Base-by-base conservation (phyloP, 2,113 vertebrate genomes). In the Alethe castanea region DNA sequence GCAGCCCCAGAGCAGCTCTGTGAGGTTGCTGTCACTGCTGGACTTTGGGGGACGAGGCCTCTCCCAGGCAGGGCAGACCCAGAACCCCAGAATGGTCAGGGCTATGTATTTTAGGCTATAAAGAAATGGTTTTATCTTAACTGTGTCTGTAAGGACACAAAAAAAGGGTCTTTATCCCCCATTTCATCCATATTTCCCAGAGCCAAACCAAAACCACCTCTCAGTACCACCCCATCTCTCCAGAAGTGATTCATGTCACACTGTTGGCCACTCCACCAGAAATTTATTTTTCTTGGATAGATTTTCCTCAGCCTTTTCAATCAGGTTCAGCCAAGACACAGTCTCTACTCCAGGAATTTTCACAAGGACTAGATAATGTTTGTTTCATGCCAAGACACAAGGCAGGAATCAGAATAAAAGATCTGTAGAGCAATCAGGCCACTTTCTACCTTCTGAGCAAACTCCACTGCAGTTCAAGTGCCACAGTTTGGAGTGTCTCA, bases 321-420 rank as follows among this genome's bases (percentile, higher is more conserved):
- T 22, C 42, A 69, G 66, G 91, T 92, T 88, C 89, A 95, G 95
- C 85, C 92, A 91, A 91, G 89, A 81, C 60, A 92, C 26, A 56
- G 65, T 36, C 86, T 38, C 67, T 42, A 28, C 83, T 92, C 74
- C 44, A 74, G 88, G 77, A 44, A 86, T 84, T 91, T 35, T 54
- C 12, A 91, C 77, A 73, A 88, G 70, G 86, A 64, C 83, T 45
- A 81, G 86, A 91, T 81, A 81, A 66, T n/a, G 73, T 52, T 66
- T 52, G n/a, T 54, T 77, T 69, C 67, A 20, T 66, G 82, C 82
- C 85, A 92, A 86, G 76, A 73, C 56, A 85, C 59, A 24, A 74
- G 56, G 50, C 67, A 62, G 31, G 47, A 35, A 2, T 80, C 45
- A 54, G 60, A 56, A 84, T 12, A 72, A 72, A 65, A 35, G 36